These are phyloP conservation scores for Mirounga angustirostris DNA, from an alignment of 2,113 vertebrate species.

Conservation along the genomic window DNA sequence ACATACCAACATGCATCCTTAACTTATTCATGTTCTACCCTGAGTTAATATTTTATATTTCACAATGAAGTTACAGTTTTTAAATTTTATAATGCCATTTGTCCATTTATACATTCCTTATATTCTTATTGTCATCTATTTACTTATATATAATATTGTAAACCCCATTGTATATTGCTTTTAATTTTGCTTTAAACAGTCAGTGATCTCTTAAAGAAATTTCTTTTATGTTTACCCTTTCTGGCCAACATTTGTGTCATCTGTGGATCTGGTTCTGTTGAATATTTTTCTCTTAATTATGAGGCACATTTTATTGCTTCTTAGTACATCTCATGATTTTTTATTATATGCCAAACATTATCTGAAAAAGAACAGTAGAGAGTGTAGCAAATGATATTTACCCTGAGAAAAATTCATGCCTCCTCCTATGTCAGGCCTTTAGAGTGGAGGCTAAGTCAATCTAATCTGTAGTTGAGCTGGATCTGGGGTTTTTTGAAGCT, in stretches of 20 bases:
- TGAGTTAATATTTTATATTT: neutral
- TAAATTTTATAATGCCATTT: neutral
- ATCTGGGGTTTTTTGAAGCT: neutral
- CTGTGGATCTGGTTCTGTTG: neutral
- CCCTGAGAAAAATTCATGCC: neutral
- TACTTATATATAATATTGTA: neutral
- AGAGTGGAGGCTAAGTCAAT: neutral
- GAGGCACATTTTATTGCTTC: neutral
- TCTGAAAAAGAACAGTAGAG: neutral
- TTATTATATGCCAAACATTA: neutral
- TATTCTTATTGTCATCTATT: neutral
- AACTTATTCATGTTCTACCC: neutral
- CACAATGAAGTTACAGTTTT: neutral
- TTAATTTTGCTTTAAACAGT: neutral
- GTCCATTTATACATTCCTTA: neutral
- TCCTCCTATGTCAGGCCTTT: neutral
- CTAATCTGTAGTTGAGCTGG: neutral
- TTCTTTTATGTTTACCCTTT: neutral
- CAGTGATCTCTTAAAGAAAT: neutral
- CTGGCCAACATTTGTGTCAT: neutral
- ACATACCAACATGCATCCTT: neutral
- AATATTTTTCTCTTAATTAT: slow-evolving; percentile 36
- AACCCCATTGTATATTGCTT: neutral
- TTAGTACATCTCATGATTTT: neutral
- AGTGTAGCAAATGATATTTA: neutral